Base-by-base conservation (phyloP, 1,140 invertebrate genomes). In the Mylabris phalerata region DNA sequence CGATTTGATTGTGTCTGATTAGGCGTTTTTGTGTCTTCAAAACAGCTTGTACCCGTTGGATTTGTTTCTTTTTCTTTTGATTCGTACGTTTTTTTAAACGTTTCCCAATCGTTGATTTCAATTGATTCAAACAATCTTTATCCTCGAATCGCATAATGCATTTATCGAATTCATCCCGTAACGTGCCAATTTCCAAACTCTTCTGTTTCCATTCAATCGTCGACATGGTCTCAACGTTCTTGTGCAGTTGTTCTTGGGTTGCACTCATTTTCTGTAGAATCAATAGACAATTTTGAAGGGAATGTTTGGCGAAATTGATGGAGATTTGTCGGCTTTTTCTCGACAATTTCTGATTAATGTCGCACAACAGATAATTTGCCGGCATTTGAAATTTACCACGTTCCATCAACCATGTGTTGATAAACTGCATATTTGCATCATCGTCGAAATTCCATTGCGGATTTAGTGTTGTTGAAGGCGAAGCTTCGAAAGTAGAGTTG, bases 1-100 rank as follows among this genome's bases (percentile, higher is more conserved):
- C 79, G 67, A 83, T 87, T 64, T 77, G 75, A 70, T 77, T 77
- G 63, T 73, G 64, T 69, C 78, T 67, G 68, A 73, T 73, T 73
- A 75, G 67, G 70, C 67, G 44, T 61, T 73, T 66, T 72, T 72
- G 64, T 73, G 71, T 65, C 73, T 60, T 62, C 63, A 70, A 61
- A 54, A 68, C 65, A 55, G 79, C 79, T 44, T 78, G 71, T 25
- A 66, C 60, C 65, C 75, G 78, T 66, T 70, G 74, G 42, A 77
- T 66, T 13, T 71, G 63, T 39, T 69, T 77, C 40, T 75, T 70
- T 55, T 72, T 75, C 63, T 80, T 82, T 45, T 80, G 67, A 41
- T 79, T 75, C 24, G 73, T 52, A 51, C 84, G 75, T 64, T 85
- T 86, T 11, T 77, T 79, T 26, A 70, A 72, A 48, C 84, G 74